A percentile compares a stretch with the other conserved stretches of the same genome.
Conservation (phyloP, 92 coral and sea anemone species). For the Palythoa grandis region DNA sequence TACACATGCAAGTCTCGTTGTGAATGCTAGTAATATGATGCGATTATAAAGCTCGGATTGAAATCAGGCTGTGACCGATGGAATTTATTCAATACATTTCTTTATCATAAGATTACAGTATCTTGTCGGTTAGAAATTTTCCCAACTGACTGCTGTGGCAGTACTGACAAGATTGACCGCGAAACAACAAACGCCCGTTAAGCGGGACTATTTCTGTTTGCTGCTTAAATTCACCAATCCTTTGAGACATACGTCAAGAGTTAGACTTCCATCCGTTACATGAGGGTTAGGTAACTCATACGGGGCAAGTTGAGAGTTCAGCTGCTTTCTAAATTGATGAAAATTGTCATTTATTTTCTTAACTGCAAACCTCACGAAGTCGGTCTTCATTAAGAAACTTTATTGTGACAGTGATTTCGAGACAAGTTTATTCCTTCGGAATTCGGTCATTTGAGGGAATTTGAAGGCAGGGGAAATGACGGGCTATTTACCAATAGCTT, state of each 20-base stretch:
- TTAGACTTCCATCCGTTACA: neutral
- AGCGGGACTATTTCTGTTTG: conserved; percentile 16
- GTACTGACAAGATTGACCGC: conserved; percentile 7
- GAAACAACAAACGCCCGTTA: conserved; percentile 43
- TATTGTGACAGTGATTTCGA: neutral
- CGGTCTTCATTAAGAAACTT: conserved; percentile 10
- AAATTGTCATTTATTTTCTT: conserved; percentile 4
- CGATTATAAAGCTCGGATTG: neutral
- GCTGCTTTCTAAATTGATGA: conserved; percentile 5
- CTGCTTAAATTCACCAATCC: conserved; percentile 5
- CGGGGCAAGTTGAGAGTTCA: conserved; percentile 18
- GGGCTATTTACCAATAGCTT: neutral
- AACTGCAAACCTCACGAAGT: conserved; percentile 26
- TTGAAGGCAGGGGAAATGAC: conserved; percentile 6
- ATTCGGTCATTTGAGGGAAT: conserved; percentile 18
- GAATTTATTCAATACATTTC: conserved; percentile 10
- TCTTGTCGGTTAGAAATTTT: neutral
- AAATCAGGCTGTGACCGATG: neutral
- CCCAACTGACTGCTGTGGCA: too few relatives aligned
- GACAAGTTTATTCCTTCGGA: conserved; percentile 31
- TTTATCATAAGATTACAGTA: neutral
- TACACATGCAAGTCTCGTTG: conserved; percentile 13
- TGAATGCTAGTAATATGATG: conserved; percentile 23
- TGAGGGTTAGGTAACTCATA: neutral
- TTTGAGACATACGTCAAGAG: neutral